These are phyloP conservation scores for Trissolcus basalis DNA, from an alignment of 1,140 invertebrate species.

Conservation along the genomic window DNA sequence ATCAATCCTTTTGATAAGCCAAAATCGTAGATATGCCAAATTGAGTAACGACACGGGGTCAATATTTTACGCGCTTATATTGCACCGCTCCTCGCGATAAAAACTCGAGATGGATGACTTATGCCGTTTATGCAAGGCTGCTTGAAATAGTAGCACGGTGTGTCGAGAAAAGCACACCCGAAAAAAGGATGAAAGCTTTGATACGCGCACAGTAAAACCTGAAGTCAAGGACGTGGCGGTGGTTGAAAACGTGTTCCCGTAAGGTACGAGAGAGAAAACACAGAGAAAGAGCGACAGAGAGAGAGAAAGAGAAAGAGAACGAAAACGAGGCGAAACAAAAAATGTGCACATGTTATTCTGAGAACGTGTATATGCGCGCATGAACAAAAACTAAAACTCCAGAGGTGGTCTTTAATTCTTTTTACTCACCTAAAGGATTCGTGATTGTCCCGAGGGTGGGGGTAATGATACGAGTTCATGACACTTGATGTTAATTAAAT, in stretches of 20 bases:
- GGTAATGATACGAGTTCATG: no score
- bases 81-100: constrained; percentile 47
- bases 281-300: not conserved
- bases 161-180: constrained; percentile 29
- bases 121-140: constrained; percentile 55
- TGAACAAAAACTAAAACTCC: constrained; percentile 2
- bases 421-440: constrained; percentile 6
- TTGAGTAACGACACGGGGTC: constrained; percentile 52
- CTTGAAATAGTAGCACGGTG: constrained; percentile 46
- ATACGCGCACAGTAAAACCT: constrained; percentile 33
- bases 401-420: constrained; percentile 2
- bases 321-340: constrained; percentile 21
- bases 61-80: constrained; percentile 48
- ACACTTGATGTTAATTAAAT: no score
- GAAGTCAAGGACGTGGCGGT: no score
- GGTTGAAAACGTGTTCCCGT: constrained; percentile 6
- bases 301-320: constrained; percentile 11
- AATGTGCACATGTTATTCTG: constrained; percentile 21
- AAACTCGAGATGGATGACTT: constrained; percentile 52
- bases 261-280: not conserved
- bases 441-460: no score
- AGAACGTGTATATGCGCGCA: constrained; percentile 4
- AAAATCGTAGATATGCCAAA: constrained; percentile 52
- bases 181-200: constrained; percentile 50
- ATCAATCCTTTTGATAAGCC: constrained; percentile 51